Evolutionary conservation across 2,888 invertebrate genomes (phyloP).

Genomic region (Tryphoninae sp.): DNA sequence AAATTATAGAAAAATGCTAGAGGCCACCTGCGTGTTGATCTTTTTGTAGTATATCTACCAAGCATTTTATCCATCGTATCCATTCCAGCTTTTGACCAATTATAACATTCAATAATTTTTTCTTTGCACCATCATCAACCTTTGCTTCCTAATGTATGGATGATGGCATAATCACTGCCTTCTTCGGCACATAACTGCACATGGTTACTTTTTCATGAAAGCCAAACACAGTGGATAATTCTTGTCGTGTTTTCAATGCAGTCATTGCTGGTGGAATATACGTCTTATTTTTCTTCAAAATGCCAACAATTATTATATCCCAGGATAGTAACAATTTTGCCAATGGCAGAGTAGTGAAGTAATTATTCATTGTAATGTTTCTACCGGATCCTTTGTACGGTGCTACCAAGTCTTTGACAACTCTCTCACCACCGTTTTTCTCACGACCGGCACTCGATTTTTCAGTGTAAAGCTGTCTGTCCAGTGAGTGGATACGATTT

Average conservation of each 20-base stretch:
- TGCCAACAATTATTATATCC: constrained; percentile 66
- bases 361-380: constrained; percentile 66
- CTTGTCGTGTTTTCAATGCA: too few relatives aligned
- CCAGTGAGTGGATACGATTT: constrained; percentile 69
- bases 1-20: constrained; percentile 64
- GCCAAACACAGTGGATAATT: constrained; percentile 47
- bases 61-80: constrained; percentile 64
- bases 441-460: constrained; percentile 66
- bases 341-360: constrained; percentile 65
- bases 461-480: constrained; percentile 66
- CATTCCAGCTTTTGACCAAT: constrained; percentile 64
- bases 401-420: constrained; percentile 70
- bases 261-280: too few relatives aligned
- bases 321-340: constrained; percentile 63
- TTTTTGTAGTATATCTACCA: constrained; percentile 62
- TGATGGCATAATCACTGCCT: constrained; percentile 67
- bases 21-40: constrained; percentile 63
- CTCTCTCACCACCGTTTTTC: constrained; percentile 70
- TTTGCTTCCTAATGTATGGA: constrained; percentile 62
- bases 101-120: constrained; percentile 67
- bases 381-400: constrained; percentile 69
- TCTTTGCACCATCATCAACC: constrained; percentile 51
- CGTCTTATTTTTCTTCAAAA: constrained; percentile 25
- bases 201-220: constrained; percentile 52
- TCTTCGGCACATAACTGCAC: constrained; percentile 67